A percentile compares a stretch with the other conserved stretches of the same genome.
Evolutionary conservation across 1,140 invertebrate species (phyloP).

Genomic region (Zaprionus lachaisei): DNA sequence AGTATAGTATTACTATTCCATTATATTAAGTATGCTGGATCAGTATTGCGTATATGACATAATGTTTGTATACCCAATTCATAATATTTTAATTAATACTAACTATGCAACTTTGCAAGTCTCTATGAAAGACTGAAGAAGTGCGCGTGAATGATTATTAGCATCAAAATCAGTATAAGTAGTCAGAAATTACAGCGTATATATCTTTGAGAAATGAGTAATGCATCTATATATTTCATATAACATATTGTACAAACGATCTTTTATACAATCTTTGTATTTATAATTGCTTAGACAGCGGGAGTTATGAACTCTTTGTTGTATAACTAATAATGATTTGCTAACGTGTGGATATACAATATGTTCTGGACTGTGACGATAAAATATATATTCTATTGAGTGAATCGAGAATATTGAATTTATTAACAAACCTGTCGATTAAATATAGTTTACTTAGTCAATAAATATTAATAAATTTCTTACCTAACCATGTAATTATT

Average conservation of each 20-base stretch:
- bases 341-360: background rate
- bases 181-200: background rate
- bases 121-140: background rate
- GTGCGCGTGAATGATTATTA: too few species aligned
- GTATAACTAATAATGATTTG: background rate
- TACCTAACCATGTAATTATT: too few species aligned
- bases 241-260: background rate
- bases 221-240: background rate
- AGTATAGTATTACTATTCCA: background rate
- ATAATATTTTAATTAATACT: background rate
- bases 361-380: background rate
- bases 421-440: too few species aligned
- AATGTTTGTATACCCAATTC: background rate
- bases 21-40: conserved; percentile 9
- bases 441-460: background rate
- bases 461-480: background rate
- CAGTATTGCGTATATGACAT: conserved; percentile 3
- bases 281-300: background rate
- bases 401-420: too few species aligned
- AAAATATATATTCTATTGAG: background rate
- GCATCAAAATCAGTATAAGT: background rate
- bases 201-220: background rate
- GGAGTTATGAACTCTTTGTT: background rate
- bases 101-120: background rate
- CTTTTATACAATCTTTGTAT: background rate